Evolutionary conservation across 2,888 invertebrate species (phyloP), one percentile per base, ranked within the genome.

Genomic region (Merodon equestris): DNA sequence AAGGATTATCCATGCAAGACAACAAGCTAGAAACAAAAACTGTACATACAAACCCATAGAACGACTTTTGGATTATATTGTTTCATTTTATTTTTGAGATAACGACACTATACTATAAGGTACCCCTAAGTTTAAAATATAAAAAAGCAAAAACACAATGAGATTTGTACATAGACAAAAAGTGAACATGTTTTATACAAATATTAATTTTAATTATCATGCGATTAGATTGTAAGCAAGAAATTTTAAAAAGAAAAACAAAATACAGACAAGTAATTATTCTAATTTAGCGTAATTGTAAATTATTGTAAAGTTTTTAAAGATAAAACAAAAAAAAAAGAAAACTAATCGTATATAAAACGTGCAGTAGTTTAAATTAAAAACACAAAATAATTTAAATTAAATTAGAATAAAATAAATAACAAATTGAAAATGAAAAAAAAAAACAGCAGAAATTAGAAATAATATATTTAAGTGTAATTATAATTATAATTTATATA

Each of bases 121-220:
- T 27, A 27, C 27, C 27, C 27, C 53, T 57, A 61, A 40, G 61
- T 36, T 47, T 57, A 70, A 40, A 36, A 36, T n/a, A n/a, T n/a
- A n/a, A 7, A 7, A 27, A 27, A 27, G 7, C n/a, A 40, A 40
- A 40, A 40, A 40, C 9, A 58, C 34, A 44, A 51, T 66, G 74
- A 79, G 79, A 79, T 79, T 68, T 76, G 79, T 79, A 79, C 19
- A 79, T 79, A 74, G 60, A 68, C 60, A 70, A 67, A 67, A 56
- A 34, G 48, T 44, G 45, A 64, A 50, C 44, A 70, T 61, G 63
- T 72, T 77, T 68, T 79, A 74, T 79, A 79, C 79, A 74, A 74
- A 63, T 12, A 27, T 58, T 53, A 54, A 40, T 73, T 53, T 36
- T 42, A 44, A 67, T 42, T 19, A 45, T 27, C 27, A 27, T 27